Percentiles rank a stretch among this genome's conserved stretches.
phyloP scores from a whole-genome alignment of 2,113 vertebrate species.

The Erythrolamprus reginae region DNA sequence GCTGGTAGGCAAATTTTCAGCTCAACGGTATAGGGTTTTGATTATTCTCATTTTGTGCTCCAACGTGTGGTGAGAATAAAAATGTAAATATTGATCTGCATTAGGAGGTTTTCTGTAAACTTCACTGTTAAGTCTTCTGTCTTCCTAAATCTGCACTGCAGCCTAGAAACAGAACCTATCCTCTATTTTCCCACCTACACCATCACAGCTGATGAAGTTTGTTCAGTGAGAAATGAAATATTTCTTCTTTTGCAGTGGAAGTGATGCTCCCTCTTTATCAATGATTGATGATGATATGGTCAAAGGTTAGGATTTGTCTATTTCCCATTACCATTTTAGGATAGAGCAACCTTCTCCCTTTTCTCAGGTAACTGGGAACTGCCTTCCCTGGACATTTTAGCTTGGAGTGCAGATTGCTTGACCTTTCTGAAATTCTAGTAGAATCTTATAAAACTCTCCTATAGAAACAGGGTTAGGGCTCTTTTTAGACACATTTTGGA shows the following conservation, averaged over 20 bases:
- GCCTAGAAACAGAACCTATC: not conserved
- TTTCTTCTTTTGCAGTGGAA: not conserved
- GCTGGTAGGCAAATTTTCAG: not conserved
- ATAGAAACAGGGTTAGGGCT: not conserved
- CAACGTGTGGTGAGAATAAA: not conserved
- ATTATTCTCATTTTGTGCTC: not conserved
- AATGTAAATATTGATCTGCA: not conserved
- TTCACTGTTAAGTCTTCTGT: not conserved
- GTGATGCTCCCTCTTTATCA: not conserved
- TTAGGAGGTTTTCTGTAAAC: not conserved
- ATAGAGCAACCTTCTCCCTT: not conserved
- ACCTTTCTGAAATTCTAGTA: not conserved
- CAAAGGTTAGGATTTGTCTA: not conserved
- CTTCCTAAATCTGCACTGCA: not conserved
- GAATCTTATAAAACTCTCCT: not conserved
- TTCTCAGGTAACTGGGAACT: not conserved
- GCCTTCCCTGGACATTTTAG: not conserved
- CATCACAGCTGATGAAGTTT: not conserved
- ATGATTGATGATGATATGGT: not conserved
- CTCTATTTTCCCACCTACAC: not conserved
- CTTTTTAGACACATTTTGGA: too few relatives aligned
- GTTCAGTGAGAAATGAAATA: not conserved
- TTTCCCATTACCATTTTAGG: not conserved
- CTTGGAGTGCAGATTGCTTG: not conserved
- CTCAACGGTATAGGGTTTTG: not conserved